phyloP scores from a whole-genome alignment of 2,113 vertebrate genomes.

The Pterophyllum scalare region DNA sequence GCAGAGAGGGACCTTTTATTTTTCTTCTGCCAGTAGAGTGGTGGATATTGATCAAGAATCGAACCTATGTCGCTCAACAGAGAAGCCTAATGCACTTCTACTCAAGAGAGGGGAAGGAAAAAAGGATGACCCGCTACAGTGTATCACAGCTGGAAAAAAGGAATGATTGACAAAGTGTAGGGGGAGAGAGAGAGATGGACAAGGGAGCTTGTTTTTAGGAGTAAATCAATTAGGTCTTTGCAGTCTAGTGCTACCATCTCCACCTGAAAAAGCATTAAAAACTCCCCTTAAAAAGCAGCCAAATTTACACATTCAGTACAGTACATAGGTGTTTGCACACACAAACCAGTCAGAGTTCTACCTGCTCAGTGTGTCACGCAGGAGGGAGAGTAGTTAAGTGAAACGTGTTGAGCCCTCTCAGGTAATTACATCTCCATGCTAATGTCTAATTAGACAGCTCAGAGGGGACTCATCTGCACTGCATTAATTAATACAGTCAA shows the following conservation, averaged over 20 bases:
- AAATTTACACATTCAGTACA: background rate
- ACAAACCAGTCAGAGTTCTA: constrained; percentile 16
- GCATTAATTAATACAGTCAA: constrained; percentile 74
- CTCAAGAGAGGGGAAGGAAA: constrained; percentile 40
- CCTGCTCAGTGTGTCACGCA: constrained; percentile 50
- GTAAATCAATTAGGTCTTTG: constrained; percentile 27
- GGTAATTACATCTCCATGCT: constrained; percentile 79
- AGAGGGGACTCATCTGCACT: constrained; percentile 71
- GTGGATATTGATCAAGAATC: constrained; percentile 73
- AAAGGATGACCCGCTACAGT: constrained; percentile 13
- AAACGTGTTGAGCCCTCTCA: constrained; percentile 75
- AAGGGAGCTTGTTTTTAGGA: constrained; percentile 21
- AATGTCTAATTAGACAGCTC: constrained; percentile 79
- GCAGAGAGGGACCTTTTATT: constrained; percentile 34
- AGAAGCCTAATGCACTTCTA: constrained; percentile 67
- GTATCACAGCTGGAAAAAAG: constrained; percentile 1
- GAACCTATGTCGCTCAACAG: constrained; percentile 53
- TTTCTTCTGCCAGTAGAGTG: constrained; percentile 47
- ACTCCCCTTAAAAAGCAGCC: background rate
- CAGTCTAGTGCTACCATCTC: background rate
- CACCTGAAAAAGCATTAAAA: background rate
- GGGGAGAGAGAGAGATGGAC: constrained; percentile 14
- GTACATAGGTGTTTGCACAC: background rate
- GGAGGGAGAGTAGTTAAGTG: constrained; percentile 68
- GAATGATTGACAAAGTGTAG: constrained; percentile 17